phyloP scores from a whole-genome alignment of 2,797 vertebrate genomes.

The Spinibarbus caldwelli region DNA sequence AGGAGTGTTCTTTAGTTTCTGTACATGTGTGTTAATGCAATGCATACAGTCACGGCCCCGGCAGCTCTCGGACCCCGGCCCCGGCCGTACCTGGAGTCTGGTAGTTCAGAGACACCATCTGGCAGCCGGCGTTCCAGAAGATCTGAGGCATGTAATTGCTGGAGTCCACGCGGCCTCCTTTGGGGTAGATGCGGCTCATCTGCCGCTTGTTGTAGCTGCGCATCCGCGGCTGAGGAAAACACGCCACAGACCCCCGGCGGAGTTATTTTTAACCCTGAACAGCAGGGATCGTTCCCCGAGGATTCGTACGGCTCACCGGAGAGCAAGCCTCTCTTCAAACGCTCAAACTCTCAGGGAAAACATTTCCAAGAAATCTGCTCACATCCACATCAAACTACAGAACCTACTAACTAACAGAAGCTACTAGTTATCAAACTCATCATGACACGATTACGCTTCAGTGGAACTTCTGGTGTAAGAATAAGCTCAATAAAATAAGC shows the following conservation, averaged over 20 bases:
- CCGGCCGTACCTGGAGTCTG: slow-evolving; percentile 95
- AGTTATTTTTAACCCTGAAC: slow-evolving; percentile 73
- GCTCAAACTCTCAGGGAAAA: background rate
- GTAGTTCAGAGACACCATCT: slow-evolving; percentile 99
- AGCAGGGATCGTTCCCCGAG: slow-evolving; percentile 24
- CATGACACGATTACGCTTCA: background rate
- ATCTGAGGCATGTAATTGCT: slow-evolving; percentile 99
- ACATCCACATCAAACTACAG: background rate
- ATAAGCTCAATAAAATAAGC: too few relatives aligned
- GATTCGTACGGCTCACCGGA: background rate
- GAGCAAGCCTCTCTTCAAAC: slow-evolving; percentile 9
- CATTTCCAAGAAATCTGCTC: background rate
- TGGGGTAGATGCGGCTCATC: slow-evolving; percentile 99
- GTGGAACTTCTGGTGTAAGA: background rate
- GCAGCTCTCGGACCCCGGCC: background rate
- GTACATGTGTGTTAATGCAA: background rate
- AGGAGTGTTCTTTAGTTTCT: background rate
- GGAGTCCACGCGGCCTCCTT: slow-evolving; percentile 99
- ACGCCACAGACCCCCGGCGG: background rate
- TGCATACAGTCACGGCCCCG: background rate
- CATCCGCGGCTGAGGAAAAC: slow-evolving; percentile 59
- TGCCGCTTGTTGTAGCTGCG: slow-evolving; percentile 98
- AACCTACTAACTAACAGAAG: background rate
- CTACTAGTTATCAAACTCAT: background rate
- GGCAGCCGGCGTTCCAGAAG: slow-evolving; percentile 99